A percentile compares a stretch with the other conserved stretches of the same genome.
Evolutionary conservation across 2,888 invertebrate genomes (phyloP).

Genomic region (Drosophila fulvimacula): DNA sequence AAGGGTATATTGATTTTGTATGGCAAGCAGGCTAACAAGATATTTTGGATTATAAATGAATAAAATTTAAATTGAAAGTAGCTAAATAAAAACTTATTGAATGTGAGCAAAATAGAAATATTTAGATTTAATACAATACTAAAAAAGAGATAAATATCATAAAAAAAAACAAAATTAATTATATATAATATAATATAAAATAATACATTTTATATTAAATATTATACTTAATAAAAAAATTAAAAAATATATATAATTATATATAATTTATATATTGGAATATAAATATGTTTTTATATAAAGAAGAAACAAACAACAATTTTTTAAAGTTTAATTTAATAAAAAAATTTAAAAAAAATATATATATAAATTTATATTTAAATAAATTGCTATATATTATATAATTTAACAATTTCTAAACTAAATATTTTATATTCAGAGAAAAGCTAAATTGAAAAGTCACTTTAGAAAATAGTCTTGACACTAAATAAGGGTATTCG

Average conservation of each 20-base stretch:
- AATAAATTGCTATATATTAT: too few species aligned
- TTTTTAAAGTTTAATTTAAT: too few species aligned
- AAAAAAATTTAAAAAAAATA: too few species aligned
- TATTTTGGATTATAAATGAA: background rate
- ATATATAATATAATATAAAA: too few species aligned
- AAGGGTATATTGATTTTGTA: constrained; percentile 24
- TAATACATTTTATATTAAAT: background rate
- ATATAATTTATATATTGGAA: too few species aligned
- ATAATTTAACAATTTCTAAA: background rate
- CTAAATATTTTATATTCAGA: background rate
- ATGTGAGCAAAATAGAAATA: fast-evolving
- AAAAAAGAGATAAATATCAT: too few species aligned
- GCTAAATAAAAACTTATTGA: background rate
- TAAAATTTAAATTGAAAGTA: too few species aligned
- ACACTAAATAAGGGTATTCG: constrained; percentile 31
- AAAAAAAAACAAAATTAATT: too few species aligned
- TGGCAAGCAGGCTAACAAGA: background rate
- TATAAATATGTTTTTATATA: too few species aligned
- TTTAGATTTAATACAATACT: background rate
- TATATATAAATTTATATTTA: too few species aligned
- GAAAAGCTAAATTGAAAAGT: background rate
- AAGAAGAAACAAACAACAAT: too few species aligned
- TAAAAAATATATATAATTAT: too few species aligned
- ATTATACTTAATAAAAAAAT: background rate
- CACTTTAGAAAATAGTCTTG: background rate